Conservation (phyloP, 2,113 vertebrate species). For the Oreochromis niloticus region DNA sequence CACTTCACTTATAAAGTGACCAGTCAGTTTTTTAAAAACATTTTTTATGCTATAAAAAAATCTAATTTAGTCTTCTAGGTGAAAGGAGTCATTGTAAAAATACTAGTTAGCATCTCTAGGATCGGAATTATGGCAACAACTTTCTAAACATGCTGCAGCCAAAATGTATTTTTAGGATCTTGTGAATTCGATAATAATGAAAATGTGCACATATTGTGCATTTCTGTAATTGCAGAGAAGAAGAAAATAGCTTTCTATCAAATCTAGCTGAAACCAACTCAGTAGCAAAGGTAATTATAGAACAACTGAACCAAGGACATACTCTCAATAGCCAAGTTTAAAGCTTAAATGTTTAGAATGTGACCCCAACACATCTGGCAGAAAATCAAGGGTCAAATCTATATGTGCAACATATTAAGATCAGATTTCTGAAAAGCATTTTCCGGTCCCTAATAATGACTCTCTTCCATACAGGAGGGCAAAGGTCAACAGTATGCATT, state of each 20-base stretch:
- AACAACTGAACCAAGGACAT: neutral
- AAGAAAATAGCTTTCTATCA: neutral
- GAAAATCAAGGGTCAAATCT: neutral
- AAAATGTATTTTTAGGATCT: neutral
- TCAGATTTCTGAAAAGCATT: neutral
- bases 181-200: neutral
- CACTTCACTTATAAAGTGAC: neutral
- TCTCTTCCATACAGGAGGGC: neutral
- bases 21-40: neutral
- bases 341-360: neutral
- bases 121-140: neutral
- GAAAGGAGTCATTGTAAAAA: neutral
- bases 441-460: neutral
- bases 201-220: neutral
- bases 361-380: neutral
- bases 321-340: neutral
- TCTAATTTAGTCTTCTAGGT: neutral
- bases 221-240: neutral
- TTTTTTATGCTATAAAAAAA: neutral
- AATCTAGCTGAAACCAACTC: neutral
- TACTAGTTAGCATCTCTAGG: neutral
- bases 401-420: neutral
- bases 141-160: neutral
- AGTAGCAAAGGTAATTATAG: neutral
- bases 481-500: slow-evolving; percentile 6